phyloP scores from a whole-genome alignment of 2,888 invertebrate genomes.

The Carabus problematicus region DNA sequence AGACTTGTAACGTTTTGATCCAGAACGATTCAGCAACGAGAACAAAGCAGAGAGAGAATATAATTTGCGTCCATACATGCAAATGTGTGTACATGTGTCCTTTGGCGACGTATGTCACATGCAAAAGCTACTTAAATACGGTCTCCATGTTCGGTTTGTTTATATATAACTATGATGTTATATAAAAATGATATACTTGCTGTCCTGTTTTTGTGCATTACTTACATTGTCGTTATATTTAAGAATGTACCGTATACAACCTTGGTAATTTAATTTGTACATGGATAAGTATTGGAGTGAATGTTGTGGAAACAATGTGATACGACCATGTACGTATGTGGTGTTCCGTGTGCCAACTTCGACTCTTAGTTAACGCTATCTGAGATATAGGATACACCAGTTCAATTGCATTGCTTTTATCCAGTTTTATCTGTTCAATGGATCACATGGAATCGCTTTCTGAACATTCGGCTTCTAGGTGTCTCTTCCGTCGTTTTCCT shows the following conservation, averaged over 20 bases:
- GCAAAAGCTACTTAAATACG: constrained; percentile 16
- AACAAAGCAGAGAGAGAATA: background rate
- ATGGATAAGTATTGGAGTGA: background rate
- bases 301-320: constrained; percentile 5
- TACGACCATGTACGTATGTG: background rate
- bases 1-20: constrained; percentile 31
- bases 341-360: constrained; percentile 6
- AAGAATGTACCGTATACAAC: too few species aligned
- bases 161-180: too few species aligned
- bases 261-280: too few species aligned
- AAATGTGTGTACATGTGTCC: constrained; percentile 18
- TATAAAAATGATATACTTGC: too few species aligned
- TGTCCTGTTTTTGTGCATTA: too few species aligned
- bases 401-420: constrained; percentile 41
- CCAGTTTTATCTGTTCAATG: constrained; percentile 45
- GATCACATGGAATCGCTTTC: constrained; percentile 45
- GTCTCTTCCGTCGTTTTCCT: background rate
- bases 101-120: constrained; percentile 36
- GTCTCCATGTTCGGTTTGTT: too few species aligned
- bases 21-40: constrained; percentile 30
- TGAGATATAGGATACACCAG: constrained; percentile 25
- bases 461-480: constrained; percentile 40
- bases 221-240: too few species aligned
- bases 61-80: constrained; percentile 3
- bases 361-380: constrained; percentile 37